Base-by-base conservation (phyloP, 2,888 invertebrate genomes). In the Folsomia manolachei region DNA sequence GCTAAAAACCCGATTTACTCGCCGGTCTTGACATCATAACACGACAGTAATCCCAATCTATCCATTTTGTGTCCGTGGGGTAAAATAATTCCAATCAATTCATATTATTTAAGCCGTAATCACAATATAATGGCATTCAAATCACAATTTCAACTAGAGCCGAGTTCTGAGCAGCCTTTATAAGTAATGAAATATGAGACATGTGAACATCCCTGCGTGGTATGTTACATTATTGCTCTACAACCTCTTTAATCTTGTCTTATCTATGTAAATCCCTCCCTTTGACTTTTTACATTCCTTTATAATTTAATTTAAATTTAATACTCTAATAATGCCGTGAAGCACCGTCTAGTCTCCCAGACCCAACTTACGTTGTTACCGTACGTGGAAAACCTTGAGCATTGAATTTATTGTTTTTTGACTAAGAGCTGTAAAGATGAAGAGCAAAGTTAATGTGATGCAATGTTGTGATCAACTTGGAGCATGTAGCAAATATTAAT, bases 1-100 rank as follows among this genome's bases (percentile, higher is more conserved):
- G 27, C 27, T 27, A 7, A 64, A 27, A 64, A 64, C 64, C 26
- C 27, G 64, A 64, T 64, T 64, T 39, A 14, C 39, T 39, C 7
- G 14, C 7, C 39, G n/a, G n/a, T n/a, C n/a, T n/a, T 14, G 39
- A 39, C 39, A 39, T 9, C 39, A 39, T 9, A n/a, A n/a, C n/a
- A n/a, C 4, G 39, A 39, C 39, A 39, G 39, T 39, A 39, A 39
- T 39, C 39, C 14, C 7, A 39, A 39, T 39, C 39, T 39, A 14
- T 39, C 39, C 39, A 9, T n/a, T n/a, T n/a, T n/a, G n/a, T n/a
- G n/a, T n/a, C n/a, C n/a, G 7, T 9, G 39, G 39, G 39, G 39
- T 14, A 4, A 39, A 39, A 39, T 14, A 39, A 39, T 39, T 39
- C 39, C 39, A 39, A 39, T 39, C 39, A 39, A 39, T 39, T 39